phyloP scores from a whole-genome alignment of 2,113 vertebrate genomes.

The Leucoraja erinaceus region DNA sequence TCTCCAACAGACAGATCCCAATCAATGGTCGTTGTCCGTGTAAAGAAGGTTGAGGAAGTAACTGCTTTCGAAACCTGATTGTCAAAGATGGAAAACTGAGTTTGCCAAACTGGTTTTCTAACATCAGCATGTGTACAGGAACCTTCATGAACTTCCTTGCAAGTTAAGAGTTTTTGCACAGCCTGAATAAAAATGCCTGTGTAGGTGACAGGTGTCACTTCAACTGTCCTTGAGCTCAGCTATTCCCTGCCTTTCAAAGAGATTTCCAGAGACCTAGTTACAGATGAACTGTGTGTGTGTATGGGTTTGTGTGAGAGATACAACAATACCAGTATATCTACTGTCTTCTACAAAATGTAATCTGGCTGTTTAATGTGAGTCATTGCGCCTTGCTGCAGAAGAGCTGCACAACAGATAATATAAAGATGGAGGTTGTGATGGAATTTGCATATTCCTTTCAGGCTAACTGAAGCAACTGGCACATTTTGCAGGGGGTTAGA shows the following conservation, averaged over 20 bases:
- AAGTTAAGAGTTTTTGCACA: conserved; percentile 31
- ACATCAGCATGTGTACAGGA: not conserved
- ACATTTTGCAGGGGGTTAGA: conserved; percentile 40
- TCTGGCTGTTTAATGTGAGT: conserved; percentile 29
- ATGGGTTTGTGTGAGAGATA: not conserved
- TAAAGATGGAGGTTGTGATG: conserved; percentile 40
- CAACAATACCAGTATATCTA: conserved; percentile 49
- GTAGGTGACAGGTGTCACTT: not conserved
- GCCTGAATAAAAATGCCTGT: conserved; percentile 16
- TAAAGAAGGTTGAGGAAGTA: conserved; percentile 16
- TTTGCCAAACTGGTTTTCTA: conserved; percentile 6
- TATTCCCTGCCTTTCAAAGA: conserved; percentile 40
- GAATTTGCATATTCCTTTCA: conserved; percentile 50
- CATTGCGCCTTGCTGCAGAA: not conserved
- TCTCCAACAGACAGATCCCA: conserved; percentile 29
- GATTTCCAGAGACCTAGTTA: conserved; percentile 44
- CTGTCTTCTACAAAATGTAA: conserved; percentile 45
- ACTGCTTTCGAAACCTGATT: not conserved
- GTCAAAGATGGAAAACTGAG: conserved; percentile 24
- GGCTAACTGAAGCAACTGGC: conserved; percentile 42
- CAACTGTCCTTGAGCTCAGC: conserved; percentile 15
- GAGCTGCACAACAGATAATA: not conserved
- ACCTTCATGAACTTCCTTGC: conserved; percentile 5
- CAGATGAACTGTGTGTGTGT: conserved; percentile 40
- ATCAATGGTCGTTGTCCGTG: not conserved